phyloP scores from a whole-genome alignment of 2,888 invertebrate species.

The Scaptomyza flava region DNA sequence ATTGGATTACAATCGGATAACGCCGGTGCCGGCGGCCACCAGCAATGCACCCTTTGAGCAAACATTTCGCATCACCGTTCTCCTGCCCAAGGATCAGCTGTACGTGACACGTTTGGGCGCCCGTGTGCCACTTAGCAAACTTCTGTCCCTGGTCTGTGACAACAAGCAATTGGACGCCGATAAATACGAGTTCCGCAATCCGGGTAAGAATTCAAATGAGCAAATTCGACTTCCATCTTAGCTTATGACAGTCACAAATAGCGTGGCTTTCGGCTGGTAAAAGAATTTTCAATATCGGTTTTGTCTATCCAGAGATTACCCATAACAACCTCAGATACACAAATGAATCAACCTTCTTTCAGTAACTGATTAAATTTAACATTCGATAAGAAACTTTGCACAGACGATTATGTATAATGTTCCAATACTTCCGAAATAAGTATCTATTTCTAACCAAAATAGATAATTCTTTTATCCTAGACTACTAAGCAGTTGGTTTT shows the following conservation, averaged over 20 bases:
- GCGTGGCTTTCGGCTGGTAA: background rate
- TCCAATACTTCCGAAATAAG: background rate
- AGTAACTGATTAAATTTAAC: no score
- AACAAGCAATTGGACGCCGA: constrained; percentile 90
- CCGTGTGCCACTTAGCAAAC: constrained; percentile 88
- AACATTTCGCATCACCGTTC: constrained; percentile 86
- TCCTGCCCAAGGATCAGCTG: constrained; percentile 91
- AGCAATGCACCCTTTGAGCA: constrained; percentile 85
- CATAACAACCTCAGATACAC: background rate
- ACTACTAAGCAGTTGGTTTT: no score
- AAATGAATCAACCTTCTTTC: no score
- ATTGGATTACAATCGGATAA: constrained; percentile 84
- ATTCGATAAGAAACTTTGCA: no score
- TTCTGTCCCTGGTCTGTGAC: constrained; percentile 89
- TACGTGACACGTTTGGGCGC: constrained; percentile 91
- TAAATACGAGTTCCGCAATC: constrained; percentile 91
- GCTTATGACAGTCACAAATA: no score
- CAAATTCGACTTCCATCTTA: no score
- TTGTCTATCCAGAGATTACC: background rate
- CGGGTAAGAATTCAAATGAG: constrained; percentile 86
- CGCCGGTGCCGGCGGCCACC: constrained; percentile 82
- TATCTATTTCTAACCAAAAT: no score
- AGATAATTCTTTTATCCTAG: no score
- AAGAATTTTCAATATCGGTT: background rate
- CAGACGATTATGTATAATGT: no score